Conservation (phyloP, 2,113 vertebrate species). For the Taxidea taxus region DNA sequence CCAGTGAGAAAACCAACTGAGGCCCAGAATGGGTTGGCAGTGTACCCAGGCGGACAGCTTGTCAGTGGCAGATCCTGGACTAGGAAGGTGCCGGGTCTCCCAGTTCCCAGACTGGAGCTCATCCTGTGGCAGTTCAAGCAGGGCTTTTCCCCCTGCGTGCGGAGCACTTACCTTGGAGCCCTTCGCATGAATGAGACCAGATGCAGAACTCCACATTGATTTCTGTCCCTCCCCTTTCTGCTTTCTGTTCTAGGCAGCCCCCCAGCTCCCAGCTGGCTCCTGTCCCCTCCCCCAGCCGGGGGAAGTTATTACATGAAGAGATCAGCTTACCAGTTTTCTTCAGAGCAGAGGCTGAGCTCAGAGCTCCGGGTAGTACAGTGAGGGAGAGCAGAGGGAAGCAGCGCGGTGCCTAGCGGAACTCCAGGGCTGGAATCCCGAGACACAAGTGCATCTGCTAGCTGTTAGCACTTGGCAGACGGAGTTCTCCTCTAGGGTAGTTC, state of each 20-base stretch:
- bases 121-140: background rate
- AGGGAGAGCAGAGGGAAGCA: slow-evolving; percentile 62
- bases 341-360: slow-evolving; percentile 84
- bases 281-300: slow-evolving; percentile 85
- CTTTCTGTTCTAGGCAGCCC: slow-evolving; percentile 81
- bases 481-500: slow-evolving; percentile 82
- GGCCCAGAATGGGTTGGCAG: background rate
- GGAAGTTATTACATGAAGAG: slow-evolving; percentile 88
- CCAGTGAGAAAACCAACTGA: background rate
- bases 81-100: background rate
- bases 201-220: slow-evolving; percentile 84
- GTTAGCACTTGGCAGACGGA: slow-evolving; percentile 83
- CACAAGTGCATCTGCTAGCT: slow-evolving; percentile 85
- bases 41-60: background rate
- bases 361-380: slow-evolving; percentile 78
- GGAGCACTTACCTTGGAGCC: slow-evolving; percentile 79
- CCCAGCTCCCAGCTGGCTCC: slow-evolving; percentile 82
- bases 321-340: slow-evolving; percentile 92
- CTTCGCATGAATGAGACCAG: slow-evolving; percentile 84
- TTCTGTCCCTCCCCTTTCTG: slow-evolving; percentile 83
- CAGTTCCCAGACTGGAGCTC: background rate
- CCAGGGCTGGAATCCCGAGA: slow-evolving; percentile 77
- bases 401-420: slow-evolving; percentile 68
- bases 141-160: slow-evolving; percentile 44
- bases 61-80: background rate